Evolutionary conservation across 92 coral and sea anemone genomes (phyloP).

Genomic region (Galaxea fascicularis): DNA sequence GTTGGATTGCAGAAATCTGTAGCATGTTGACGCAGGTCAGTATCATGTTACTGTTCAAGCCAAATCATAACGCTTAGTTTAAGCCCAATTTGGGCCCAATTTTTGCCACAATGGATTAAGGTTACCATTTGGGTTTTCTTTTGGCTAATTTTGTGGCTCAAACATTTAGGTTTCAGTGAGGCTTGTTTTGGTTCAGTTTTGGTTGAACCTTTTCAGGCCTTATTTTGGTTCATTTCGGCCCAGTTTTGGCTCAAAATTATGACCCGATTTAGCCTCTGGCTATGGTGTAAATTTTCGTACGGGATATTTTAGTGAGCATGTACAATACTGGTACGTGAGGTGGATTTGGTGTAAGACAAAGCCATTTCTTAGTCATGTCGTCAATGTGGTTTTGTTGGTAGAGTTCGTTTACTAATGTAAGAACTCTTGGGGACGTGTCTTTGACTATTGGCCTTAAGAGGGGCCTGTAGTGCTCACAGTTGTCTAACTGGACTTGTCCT

Average conservation of each 20-base stretch:
- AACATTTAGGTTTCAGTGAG: neutral
- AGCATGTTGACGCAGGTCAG: neutral
- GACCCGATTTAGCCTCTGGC: neutral
- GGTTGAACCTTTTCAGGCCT: neutral
- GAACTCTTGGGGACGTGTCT: too few relatives aligned
- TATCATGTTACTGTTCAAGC: neutral
- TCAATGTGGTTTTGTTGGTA: too few relatives aligned
- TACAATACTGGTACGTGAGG: too few relatives aligned
- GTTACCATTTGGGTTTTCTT: neutral
- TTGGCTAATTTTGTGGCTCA: neutral
- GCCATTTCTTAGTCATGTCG: too few relatives aligned
- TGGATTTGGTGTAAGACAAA: too few relatives aligned
- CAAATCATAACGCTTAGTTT: neutral
- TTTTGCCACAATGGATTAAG: neutral
- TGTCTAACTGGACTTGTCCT: constrained; percentile 2
- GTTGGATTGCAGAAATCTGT: neutral
- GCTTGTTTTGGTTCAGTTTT: neutral
- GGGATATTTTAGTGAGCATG: too few relatives aligned
- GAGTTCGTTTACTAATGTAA: too few relatives aligned
- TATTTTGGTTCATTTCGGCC: neutral
- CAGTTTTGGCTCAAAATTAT: neutral
- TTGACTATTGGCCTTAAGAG: too few relatives aligned
- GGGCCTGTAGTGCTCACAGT: too few relatives aligned
- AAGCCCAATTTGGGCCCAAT: constrained; percentile 12
- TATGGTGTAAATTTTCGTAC: neutral